Percentiles rank a stretch among this genome's conserved stretches.
Evolutionary conservation across 1,140 invertebrate species (phyloP).

Genomic region (Hestina assimilis): DNA sequence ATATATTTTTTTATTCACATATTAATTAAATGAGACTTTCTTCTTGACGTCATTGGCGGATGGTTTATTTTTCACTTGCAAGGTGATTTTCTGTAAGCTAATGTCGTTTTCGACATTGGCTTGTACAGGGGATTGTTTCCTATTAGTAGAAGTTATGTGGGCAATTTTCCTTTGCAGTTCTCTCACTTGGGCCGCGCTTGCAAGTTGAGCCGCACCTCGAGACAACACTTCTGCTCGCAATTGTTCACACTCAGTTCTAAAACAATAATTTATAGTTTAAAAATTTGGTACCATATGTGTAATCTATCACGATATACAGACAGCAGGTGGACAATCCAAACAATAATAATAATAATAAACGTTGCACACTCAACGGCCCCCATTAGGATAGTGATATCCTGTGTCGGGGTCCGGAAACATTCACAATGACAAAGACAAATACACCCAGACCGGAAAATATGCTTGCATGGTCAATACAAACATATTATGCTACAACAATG

Average conservation of each 20-base stretch:
- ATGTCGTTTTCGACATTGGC: constrained; percentile 26
- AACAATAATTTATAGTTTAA: not conserved
- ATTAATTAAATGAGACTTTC: constrained; percentile 61
- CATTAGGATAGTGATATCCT: no score
- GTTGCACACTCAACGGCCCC: no score
- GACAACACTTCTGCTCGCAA: constrained; percentile 52
- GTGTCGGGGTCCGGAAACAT: no score
- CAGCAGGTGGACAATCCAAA: no score
- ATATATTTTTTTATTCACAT: not conserved
- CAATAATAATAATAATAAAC: no score
- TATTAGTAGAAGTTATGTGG: constrained; percentile 24
- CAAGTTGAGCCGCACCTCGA: constrained; percentile 48
- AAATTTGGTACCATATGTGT: no score
- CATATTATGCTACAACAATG: no score
- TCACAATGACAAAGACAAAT: no score
- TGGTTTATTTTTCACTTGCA: constrained; percentile 25
- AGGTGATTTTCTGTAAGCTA: constrained; percentile 24
- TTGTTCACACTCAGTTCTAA: constrained; percentile 52
- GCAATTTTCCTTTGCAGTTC: constrained; percentile 57
- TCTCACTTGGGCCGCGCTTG: constrained; percentile 51
- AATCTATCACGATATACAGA: no score
- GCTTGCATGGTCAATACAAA: no score
- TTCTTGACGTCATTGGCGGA: constrained; percentile 54
- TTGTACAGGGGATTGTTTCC: constrained; percentile 26
- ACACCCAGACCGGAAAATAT: no score